Base-by-base conservation (phyloP, 1,140 invertebrate species). In the Steinernema khuongi region DNA sequence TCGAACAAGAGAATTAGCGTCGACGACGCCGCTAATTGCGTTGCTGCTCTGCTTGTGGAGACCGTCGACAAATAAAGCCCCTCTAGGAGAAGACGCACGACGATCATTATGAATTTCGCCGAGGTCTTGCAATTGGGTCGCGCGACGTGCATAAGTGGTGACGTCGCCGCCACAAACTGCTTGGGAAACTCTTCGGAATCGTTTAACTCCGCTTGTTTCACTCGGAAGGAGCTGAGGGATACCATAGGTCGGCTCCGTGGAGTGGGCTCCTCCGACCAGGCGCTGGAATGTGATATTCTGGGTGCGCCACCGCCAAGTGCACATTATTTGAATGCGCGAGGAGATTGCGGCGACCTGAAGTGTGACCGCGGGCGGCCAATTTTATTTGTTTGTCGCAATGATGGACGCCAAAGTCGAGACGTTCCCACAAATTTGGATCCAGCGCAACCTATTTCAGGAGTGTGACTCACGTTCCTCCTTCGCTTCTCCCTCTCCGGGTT, bases 321-420 rank as follows among this genome's bases (percentile, higher is more conserved):
- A 60, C 50, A 60, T 41, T 41, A 41, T 60, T 60, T 60, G 50
- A 60, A 60, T 60, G 50, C 50, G 50, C 7, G 4, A 4, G 50
- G 19, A 22, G 26, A n/a, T n/a, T 7, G n/a, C 14, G 22, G 22
- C 50, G 50, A 60, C 50, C 50, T 41, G 50, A 60, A 60, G 50
- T 60, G 50, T 60, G 50, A 60, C 50, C 50, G 11, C 50, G 50
- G 50, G 50, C 11, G 50, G 19, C 11, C 22, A 60, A 60, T 60
- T 60, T 60, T 60, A 60, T 60, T 17, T 60, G 50, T 60, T 60
- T 60, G 50, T 60, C 50, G 50, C 50, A 60, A 60, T 60, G 36
- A 41, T 41, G 36, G 36, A 22, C 50, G 50, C 50, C 50, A 11
- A 41, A 41, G 36, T 60, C 50, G 50, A 60, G 50, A 60, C 50